A percentile compares a stretch with the other conserved stretches of the same genome.
Conservation (phyloP, 2,888 invertebrate genomes). For the Mylabris sibirica region DNA sequence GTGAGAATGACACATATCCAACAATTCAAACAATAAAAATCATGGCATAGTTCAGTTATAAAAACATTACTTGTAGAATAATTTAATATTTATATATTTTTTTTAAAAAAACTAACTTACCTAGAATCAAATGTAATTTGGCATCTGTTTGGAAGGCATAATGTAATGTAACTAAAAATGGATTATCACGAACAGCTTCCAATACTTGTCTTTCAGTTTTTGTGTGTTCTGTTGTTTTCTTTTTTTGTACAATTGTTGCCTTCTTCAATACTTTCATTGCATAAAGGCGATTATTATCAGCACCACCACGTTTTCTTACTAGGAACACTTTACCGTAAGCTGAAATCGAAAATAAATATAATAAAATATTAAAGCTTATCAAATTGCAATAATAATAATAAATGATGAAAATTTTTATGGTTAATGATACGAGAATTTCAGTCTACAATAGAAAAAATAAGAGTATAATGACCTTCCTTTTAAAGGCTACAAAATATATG, state of each 20-base stretch:
- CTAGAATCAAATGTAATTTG: constrained; percentile 94
- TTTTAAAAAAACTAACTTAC: constrained; percentile 67
- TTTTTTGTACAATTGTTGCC: constrained; percentile 91
- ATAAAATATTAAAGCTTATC: constrained; percentile 12
- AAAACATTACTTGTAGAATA: too few species aligned
- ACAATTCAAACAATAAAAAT: neutral
- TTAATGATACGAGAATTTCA: neutral
- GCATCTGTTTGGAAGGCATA: constrained; percentile 99
- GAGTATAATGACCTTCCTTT: constrained; percentile 38
- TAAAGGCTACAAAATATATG: constrained; percentile 23
- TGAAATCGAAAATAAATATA: constrained; percentile 61
- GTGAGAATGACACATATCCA: neutral
- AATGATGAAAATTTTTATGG: neutral
- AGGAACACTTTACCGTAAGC: constrained; percentile 97
- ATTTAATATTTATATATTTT: neutral
- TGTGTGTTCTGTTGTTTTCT: constrained; percentile 96
- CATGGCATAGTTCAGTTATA: too few species aligned
- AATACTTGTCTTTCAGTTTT: constrained; percentile 96
- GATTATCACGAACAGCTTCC: constrained; percentile 92
- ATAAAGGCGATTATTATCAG: constrained; percentile 89
- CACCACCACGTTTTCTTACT: constrained; percentile 88
- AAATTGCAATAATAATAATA: neutral
- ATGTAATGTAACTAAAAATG: constrained; percentile 95
- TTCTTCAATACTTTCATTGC: constrained; percentile 99
- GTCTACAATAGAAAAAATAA: constrained; percentile 12